Evolutionary conservation across 1,140 invertebrate genomes (phyloP).

Genomic region (Trichonephila clavipes): DNA sequence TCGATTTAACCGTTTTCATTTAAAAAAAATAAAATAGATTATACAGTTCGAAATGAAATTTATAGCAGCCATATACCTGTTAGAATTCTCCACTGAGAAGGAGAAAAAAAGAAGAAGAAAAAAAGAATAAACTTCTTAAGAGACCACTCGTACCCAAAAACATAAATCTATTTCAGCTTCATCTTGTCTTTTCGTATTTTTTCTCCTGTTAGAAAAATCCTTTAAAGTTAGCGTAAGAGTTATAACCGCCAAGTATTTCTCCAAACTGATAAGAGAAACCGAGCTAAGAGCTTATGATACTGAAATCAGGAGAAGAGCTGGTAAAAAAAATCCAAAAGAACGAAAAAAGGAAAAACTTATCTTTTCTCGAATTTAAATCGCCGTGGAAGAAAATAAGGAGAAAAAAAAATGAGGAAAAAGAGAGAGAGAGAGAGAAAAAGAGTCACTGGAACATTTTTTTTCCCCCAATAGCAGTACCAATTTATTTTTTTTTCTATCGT

Average conservation of each 20-base stretch:
- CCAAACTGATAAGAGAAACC: conserved; percentile 34
- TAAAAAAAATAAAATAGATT: neutral
- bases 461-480: neutral
- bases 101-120: neutral
- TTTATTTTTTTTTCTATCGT: conserved; percentile 62
- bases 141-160: conserved; percentile 13
- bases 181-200: conserved; percentile 5
- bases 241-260: conserved; percentile 58
- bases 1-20: neutral
- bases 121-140: conserved; percentile 12
- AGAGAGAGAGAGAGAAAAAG: neutral
- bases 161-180: conserved; percentile 27
- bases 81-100: neutral
- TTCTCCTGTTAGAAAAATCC: neutral
- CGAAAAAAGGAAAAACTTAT: conserved; percentile 45
- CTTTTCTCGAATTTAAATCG: conserved; percentile 65
- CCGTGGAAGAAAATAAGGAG: conserved; percentile 36
- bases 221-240: conserved; percentile 38
- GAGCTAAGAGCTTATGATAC: conserved; percentile 38
- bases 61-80: neutral
- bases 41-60: neutral
- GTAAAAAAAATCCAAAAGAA: conserved; percentile 1
- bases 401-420: conserved; percentile 11
- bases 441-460: conserved; percentile 28
- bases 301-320: neutral